These are phyloP conservation scores for Pollenia labialis DNA, from an alignment of 2,888 invertebrate genomes.

Conservation along the genomic window DNA sequence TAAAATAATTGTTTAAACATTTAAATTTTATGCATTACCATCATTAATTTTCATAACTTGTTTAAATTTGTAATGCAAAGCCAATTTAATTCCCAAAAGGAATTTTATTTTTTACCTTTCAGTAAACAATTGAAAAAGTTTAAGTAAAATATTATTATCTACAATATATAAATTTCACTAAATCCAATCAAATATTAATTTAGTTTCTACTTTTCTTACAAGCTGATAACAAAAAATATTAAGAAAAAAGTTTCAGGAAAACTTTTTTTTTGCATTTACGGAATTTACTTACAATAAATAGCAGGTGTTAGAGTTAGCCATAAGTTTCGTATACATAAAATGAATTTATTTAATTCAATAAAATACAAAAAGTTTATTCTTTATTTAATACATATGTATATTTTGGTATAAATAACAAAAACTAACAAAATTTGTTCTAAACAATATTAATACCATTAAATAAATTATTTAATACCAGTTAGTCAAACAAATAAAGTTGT, in stretches of 20 bases:
- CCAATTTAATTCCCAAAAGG: neutral
- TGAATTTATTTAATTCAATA: no score
- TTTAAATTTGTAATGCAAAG: neutral
- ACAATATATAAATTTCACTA: neutral
- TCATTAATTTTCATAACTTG: neutral
- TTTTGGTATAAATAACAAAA: no score
- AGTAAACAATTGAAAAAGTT: neutral
- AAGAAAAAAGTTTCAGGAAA: no score
- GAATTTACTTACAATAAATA: no score
- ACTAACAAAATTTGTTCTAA: neutral
- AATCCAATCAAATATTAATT: conserved; percentile 13
- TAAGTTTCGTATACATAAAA: no score
- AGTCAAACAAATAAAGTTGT: conserved; percentile 14
- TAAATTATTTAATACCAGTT: conserved; percentile 1
- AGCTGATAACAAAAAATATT: no score
- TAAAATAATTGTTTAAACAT: no score
- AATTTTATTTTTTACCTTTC: neutral
- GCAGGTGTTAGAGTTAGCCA: no score
- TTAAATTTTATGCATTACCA: no score
- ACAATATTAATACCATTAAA: neutral
- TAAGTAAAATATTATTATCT: neutral
- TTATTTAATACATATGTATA: no score
- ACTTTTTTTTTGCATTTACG: no score
- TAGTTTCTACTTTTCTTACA: neutral
- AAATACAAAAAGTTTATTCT: no score